These are phyloP conservation scores for Colius striatus DNA, from an alignment of 2,113 vertebrate genomes.

Conservation along the genomic window DNA sequence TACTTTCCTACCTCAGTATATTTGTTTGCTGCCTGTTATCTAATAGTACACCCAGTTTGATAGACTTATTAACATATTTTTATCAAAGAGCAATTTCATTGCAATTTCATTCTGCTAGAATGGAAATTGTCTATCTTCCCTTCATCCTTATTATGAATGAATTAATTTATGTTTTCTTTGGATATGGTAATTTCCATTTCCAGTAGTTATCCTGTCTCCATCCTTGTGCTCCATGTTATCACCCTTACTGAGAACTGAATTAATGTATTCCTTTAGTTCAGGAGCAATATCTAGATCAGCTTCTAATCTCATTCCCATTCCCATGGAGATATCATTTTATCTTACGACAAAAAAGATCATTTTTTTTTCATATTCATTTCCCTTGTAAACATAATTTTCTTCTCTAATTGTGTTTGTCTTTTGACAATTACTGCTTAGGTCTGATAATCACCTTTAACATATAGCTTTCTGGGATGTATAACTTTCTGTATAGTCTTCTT, in stretches of 20 bases:
- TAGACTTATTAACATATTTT: not conserved
- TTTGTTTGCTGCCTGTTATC: not conserved
- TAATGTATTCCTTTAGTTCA: not conserved
- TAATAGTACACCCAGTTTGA: not conserved
- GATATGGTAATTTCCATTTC: not conserved
- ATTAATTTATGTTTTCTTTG: slow-evolving; percentile 7
- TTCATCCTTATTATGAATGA: not conserved
- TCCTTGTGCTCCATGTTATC: not conserved
- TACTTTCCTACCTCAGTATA: not conserved
- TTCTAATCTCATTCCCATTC: not conserved
- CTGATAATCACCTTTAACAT: not conserved
- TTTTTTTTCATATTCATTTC: too few relatives aligned
- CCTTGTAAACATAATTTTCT: too few relatives aligned
- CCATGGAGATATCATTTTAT: not conserved
- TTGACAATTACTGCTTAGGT: not conserved
- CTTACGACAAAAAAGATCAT: not conserved
- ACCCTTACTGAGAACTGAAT: not conserved
- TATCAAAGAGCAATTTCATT: not conserved
- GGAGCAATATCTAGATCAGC: not conserved
- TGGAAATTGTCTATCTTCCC: not conserved
- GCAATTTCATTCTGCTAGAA: not conserved
- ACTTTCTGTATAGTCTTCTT: not conserved
- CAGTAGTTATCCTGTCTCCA: not conserved
- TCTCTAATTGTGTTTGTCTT: not conserved
- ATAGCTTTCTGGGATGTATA: not conserved